Base-by-base conservation (phyloP, 2,888 invertebrate genomes). In the Ophraella communa region DNA sequence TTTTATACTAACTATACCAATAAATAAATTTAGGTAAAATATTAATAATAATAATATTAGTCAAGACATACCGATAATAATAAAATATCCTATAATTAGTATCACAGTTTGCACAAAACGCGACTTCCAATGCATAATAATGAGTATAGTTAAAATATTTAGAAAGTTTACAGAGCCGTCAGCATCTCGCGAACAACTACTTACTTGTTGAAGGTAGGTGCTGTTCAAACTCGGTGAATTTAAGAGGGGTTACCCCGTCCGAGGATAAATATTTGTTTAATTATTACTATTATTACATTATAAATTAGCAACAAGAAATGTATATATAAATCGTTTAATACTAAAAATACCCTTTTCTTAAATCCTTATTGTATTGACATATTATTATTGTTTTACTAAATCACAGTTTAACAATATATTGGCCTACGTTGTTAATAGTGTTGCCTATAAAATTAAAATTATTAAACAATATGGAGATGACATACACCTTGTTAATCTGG, bases 11-110 rank as follows among this genome's bases (percentile, higher is more conserved):
- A n/a, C n/a, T n/a, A n/a, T n/a, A n/a, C n/a, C n/a, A n/a, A 30
- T 5, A 30, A 30, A 39, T 2, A 8, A 4, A 39, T 17, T 39
- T 17, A 5, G 14, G 39, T 39, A 17, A 39, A 39, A 1, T 7
- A 39, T 3, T 10, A 27, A 8, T 27, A 27, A 30, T 30, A 39
- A 18, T 17, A 35, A n/a, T n/a, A n/a, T n/a, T n/a, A n/a, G n/a
- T n/a, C n/a, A n/a, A 45, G 47, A 76, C 79, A 78, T 68, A 80
- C 80, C 79, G 64, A 73, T 79, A 59, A 77, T 76, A 68, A 80
- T 74, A 69, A 79, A 74, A 73, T 79, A 80, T 79, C 79, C 79
- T 75, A 80, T 75, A 73, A 77, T 72, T 67, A 80, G 61, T 71
- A 79, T 77, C 77, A 80, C 78, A 76, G 77, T 73, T 65, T 74